These are phyloP conservation scores for Aegotheles bennettii DNA, from an alignment of 2,113 vertebrate genomes.

Conservation along the genomic window DNA sequence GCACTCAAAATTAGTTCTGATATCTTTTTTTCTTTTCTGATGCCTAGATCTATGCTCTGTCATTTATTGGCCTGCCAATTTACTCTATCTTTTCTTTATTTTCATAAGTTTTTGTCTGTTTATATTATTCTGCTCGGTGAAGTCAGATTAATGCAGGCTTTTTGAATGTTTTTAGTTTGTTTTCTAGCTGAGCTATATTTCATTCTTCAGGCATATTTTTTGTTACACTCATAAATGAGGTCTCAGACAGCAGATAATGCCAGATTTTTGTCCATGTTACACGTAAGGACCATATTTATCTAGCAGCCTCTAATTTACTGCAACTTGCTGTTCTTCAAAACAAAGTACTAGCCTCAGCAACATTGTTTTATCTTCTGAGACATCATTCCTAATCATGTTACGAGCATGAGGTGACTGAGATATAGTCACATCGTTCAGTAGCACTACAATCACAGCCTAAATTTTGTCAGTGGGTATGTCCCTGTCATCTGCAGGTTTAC, in stretches of 20 bases:
- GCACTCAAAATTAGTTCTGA: neutral
- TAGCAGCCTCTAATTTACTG: neutral
- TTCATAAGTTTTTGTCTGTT: neutral
- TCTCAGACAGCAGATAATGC: neutral
- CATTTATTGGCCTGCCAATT: neutral
- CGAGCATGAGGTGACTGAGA: neutral
- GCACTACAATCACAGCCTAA: neutral
- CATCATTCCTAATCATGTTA: neutral
- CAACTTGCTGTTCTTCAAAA: neutral
- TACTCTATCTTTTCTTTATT: neutral
- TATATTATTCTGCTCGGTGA: neutral
- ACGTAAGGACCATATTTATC: neutral
- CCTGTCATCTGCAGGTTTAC: neutral
- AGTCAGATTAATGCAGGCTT: neutral
- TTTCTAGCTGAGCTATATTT: neutral
- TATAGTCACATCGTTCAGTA: neutral
- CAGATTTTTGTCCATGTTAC: neutral
- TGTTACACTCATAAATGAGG: neutral
- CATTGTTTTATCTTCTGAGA: neutral
- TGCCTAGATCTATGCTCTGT: neutral
- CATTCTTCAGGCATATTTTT: neutral
- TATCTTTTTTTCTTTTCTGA: neutral
- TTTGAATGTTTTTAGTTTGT: neutral
- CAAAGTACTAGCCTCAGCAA: neutral
- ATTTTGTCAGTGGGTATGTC: neutral